A percentile compares a stretch with the other conserved stretches of the same genome.
phyloP scores from a whole-genome alignment of 2,888 invertebrate genomes.

The Nomada ferruginata region DNA sequence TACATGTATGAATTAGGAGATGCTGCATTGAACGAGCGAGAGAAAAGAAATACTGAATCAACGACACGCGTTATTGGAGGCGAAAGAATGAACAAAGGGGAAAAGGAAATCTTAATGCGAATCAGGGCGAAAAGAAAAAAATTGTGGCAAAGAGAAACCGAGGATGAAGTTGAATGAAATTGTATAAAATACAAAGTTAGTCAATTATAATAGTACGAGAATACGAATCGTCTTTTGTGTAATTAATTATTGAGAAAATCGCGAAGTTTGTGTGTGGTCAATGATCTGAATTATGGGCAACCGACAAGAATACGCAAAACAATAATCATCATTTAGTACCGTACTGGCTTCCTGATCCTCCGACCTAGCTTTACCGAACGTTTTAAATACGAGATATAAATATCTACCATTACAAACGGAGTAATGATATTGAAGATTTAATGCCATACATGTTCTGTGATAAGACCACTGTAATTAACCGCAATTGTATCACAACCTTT shows the following conservation, averaged over 20 bases:
- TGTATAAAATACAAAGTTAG: constrained; percentile 82
- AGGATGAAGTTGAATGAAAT: constrained; percentile 59
- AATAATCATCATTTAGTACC: constrained; percentile 81
- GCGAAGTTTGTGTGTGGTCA: constrained; percentile 58
- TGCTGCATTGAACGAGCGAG: constrained; percentile 38
- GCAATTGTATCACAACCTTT: constrained; percentile 77
- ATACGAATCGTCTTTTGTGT: constrained; percentile 80
- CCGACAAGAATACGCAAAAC: constrained; percentile 72
- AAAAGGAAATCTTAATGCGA: constrained; percentile 21
- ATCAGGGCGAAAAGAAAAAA: constrained; percentile 5
- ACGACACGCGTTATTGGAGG: background rate
- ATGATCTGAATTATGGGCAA: constrained; percentile 83
- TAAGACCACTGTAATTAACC: constrained; percentile 84
- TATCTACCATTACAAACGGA: constrained; percentile 76
- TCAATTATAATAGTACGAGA: constrained; percentile 80
- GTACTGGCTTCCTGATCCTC: constrained; percentile 84
- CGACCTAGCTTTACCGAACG: constrained; percentile 82
- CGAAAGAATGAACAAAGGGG: constrained; percentile 3
- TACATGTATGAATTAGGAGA: constrained; percentile 39
- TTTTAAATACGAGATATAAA: constrained; percentile 77
- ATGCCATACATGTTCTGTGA: constrained; percentile 85
- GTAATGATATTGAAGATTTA: constrained; percentile 81
- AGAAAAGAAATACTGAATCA: background rate
- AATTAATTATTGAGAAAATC: constrained; percentile 75
- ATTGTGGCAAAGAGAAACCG: constrained; percentile 27